A percentile compares a stretch with the other conserved stretches of the same genome.
These are phyloP conservation scores for Takifugu bimaculatus DNA, from an alignment of 2,113 vertebrate genomes.

Conservation along the genomic window DNA sequence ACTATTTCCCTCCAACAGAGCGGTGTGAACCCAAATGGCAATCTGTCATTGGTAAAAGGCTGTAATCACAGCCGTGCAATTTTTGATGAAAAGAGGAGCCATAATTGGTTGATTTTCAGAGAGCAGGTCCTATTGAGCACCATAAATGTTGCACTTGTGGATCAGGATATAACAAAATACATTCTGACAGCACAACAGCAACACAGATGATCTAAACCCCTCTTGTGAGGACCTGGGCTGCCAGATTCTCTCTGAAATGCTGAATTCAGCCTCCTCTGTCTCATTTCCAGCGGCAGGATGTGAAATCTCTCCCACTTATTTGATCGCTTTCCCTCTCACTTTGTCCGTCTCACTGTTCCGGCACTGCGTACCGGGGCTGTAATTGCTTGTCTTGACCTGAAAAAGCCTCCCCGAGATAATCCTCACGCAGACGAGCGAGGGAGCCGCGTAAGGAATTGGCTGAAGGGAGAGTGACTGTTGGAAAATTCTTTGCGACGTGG, in stretches of 20 bases:
- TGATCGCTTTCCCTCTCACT: constrained; percentile 26
- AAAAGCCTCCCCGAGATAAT: constrained; percentile 44
- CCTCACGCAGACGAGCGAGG: constrained; percentile 29
- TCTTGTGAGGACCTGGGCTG: too few species aligned
- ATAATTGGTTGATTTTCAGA: constrained; percentile 25
- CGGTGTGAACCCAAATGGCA: constrained; percentile 22
- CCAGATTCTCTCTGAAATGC: background rate
- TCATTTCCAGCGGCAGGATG: background rate
- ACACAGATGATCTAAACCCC: background rate
- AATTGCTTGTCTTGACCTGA: constrained; percentile 43
- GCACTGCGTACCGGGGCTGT: constrained; percentile 19
- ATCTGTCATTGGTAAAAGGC: constrained; percentile 15
- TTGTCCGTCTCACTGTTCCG: constrained; percentile 2
- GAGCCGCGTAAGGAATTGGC: constrained; percentile 28
- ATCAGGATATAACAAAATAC: background rate
- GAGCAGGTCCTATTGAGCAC: constrained; percentile 12
- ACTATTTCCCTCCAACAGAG: constrained; percentile 22
- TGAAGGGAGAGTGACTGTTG: constrained; percentile 49
- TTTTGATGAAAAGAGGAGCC: constrained; percentile 24
- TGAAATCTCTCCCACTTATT: constrained; percentile 9
- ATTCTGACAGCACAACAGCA: background rate
- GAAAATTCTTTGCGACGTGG: constrained; percentile 56
- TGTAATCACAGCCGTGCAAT: constrained; percentile 30
- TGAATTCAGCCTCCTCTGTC: background rate
- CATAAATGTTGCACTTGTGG: constrained; percentile 5